Evolutionary conservation across 2,113 vertebrate species (phyloP), one percentile per base, ranked within the genome.

Genomic region (Dipodomys stephensi): DNA sequence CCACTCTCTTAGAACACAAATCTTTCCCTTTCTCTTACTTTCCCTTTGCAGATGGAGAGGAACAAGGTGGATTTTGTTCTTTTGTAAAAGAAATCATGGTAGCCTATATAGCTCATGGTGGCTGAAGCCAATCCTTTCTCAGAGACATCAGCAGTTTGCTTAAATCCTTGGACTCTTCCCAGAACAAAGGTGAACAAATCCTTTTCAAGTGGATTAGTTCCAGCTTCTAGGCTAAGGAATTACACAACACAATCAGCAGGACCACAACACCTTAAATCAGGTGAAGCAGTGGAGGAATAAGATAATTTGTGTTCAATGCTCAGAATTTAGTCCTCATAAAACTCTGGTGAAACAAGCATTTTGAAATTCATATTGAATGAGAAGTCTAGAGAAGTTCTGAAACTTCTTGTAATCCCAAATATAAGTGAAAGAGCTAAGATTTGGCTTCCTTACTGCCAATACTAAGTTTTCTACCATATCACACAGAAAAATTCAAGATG

Each of bases 121-220:
- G 91, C 25, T 13, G n/a, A 13, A 35, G 11, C 22, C 23, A 69
- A 46, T 35, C 23, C 67, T 87, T 84, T 72, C 20, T 32, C 22
- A 89, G 77, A 96, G 11, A 71, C 12, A 68, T 68, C 12, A 68
- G 32, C 27, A 72, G 32, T 73, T 27, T 46, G 57, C 57, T 88
- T 73, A 88, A 85, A 64, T 95, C 64, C 71, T 80, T 8, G 16
- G n/a, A 46, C 68, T 83, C 5, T 64, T 20, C 68, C 35, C 25
- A 73, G 16, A 78, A 86, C 64, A 86, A 85, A 91, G 46, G 72
- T 25, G 18, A 67, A 5, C 4, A 60, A 77, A 77, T 46, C 6
- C 39, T 9, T 88, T 93, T 91, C 32, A 78, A 62, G 68, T 73
- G 35, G 68, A 72, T 89, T 64, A 35, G 44, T 89, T 88, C 74